Base-by-base conservation (phyloP, 2,113 vertebrate species). In the Psephotus haematonotus region DNA sequence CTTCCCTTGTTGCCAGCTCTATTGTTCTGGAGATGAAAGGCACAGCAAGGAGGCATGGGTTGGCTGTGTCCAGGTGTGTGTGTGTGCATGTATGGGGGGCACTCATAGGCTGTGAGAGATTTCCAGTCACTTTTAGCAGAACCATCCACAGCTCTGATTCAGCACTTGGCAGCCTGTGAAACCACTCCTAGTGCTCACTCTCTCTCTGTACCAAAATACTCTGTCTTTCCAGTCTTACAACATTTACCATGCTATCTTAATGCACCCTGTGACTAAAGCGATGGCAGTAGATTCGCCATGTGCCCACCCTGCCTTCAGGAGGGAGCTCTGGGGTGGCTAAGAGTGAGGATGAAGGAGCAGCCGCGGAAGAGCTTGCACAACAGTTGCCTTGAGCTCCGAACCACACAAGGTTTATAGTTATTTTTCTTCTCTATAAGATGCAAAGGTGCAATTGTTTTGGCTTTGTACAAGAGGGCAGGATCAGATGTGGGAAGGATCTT, bases 31-130 rank as follows among this genome's bases (percentile, higher is more conserved):
- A 55, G 15, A 15, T 60, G 62, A 72, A 83, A 68, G 37, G 19
- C 28, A 35, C 25, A 46, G 43, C 7, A 9, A 28, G 33, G 11
- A 50, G 28, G 9, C 27, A 8, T 4, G 33, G 16, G 8, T 6
- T 57, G 59, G 6, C 35, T 60, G 33, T 71, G 43, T 24, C 25
- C 39, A 20, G n/a, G 31, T 11, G 2, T 16, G 41, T 50, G 22
- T 39, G 13, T 25, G 4, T 4, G 12, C 7, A 5, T 6, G 1
- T 18, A 41, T 7, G 2, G 1, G 31, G 25, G 23, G 6, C 10
- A 35, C 22, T 70, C 46, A 24, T 20, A 35, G 28, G 24, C 28
- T 33, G 28, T 2, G 2, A 19, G 41, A 65, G 7, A 28, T n/a
- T 35, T 39, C 25, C 52, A 25, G 44, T 14, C 1, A 0, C 52